phyloP scores from a whole-genome alignment of 2,113 vertebrate species.

The Kryptolebias marmoratus region DNA sequence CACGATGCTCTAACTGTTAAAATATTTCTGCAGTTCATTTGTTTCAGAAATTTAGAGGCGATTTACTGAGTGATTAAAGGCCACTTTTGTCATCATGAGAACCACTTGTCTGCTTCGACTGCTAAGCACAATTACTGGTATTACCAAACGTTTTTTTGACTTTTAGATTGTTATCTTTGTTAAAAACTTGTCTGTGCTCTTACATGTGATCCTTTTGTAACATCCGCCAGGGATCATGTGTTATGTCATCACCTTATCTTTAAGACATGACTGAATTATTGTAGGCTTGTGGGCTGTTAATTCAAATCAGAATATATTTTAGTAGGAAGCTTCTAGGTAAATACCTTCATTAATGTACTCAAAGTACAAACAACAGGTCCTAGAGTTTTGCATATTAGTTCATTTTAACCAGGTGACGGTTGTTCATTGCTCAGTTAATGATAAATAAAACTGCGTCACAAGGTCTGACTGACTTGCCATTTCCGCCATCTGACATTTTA shows the following conservation, averaged over 20 bases:
- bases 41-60: slow-evolving; percentile 19
- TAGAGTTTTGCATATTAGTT: slow-evolving; percentile 50
- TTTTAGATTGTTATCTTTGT: neutral
- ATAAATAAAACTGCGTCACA: neutral
- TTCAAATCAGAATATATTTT: too few relatives aligned
- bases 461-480: neutral
- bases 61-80: neutral
- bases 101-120: slow-evolving; percentile 13
- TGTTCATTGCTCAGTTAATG: neutral
- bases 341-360: neutral
- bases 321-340: neutral
- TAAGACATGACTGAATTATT: too few relatives aligned
- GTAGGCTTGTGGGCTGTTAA: too few relatives aligned
- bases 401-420: slow-evolving; percentile 19
- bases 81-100: slow-evolving; percentile 26
- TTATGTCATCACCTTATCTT: too few relatives aligned
- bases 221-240: neutral
- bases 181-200: too few relatives aligned
- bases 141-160: neutral
- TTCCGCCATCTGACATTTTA: slow-evolving; percentile 1
- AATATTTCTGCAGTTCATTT: neutral
- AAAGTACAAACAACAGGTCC: neutral
- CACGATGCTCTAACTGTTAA: neutral
- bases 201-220: neutral
- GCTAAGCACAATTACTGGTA: slow-evolving; percentile 32